A percentile compares a stretch with the other conserved stretches of the same genome.
These are phyloP conservation scores for Calycopis cecrops DNA, from an alignment of 1,140 invertebrate genomes.

Conservation along the genomic window DNA sequence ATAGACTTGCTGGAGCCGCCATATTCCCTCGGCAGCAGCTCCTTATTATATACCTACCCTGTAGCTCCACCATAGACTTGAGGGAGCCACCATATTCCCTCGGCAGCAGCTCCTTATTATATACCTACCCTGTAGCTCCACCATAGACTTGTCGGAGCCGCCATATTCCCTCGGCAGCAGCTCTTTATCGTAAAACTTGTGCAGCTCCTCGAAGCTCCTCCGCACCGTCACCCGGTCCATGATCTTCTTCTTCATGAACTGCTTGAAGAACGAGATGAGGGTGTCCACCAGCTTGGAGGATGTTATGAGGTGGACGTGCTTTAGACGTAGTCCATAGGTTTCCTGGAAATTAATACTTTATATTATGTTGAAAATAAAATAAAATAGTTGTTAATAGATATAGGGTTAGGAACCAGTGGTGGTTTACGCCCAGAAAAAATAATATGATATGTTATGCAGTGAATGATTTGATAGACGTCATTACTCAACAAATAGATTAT, in stretches of 20 bases:
- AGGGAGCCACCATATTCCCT: background rate
- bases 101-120: background rate
- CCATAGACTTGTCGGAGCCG: background rate
- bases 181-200: background rate
- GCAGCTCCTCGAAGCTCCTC: background rate
- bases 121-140: background rate
- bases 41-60: background rate
- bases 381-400: no score
- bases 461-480: no score
- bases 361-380: no score
- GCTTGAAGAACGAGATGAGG: background rate
- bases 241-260: background rate
- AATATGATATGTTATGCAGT: no score
- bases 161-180: background rate
- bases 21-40: background rate
- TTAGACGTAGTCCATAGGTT: background rate
- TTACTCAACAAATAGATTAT: no score
- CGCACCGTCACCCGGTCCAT: background rate
- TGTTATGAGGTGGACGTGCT: background rate
- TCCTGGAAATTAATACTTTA: background rate
- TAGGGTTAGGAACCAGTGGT: no score
- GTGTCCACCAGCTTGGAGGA: background rate
- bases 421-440: no score
- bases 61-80: background rate
- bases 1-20: background rate